These are phyloP conservation scores for Noctua fimbriata DNA, from an alignment of 2,888 invertebrate genomes.

Conservation along the genomic window DNA sequence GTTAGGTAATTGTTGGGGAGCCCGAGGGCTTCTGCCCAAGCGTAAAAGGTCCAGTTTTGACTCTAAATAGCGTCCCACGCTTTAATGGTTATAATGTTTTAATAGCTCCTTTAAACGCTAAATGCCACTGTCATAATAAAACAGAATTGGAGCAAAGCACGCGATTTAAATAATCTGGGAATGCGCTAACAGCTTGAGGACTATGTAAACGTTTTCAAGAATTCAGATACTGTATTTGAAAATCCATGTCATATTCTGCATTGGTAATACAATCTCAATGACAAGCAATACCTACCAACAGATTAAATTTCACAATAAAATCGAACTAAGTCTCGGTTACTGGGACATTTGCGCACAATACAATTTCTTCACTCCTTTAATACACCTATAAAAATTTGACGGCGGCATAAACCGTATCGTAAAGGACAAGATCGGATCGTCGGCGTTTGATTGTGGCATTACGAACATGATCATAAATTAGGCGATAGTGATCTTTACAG, in stretches of 20 bases:
- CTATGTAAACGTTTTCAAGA: constrained; percentile 18
- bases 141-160: constrained; percentile 25
- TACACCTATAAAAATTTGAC: constrained; percentile 54
- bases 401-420: constrained; percentile 58
- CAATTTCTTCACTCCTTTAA: constrained; percentile 59
- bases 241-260: constrained; percentile 34
- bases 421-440: constrained; percentile 63
- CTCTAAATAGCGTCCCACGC: constrained; percentile 43
- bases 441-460: constrained; percentile 73
- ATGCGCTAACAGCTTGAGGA: background rate
- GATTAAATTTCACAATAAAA: constrained; percentile 51
- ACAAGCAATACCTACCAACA: constrained; percentile 31
- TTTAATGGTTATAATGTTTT: constrained; percentile 48
- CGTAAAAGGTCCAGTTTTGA: constrained; percentile 36
- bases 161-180: constrained; percentile 44
- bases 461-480: constrained; percentile 81
- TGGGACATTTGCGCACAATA: constrained; percentile 43
- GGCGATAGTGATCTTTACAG: constrained; percentile 80
- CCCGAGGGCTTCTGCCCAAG: constrained; percentile 42
- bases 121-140: constrained; percentile 27
- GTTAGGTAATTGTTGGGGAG: constrained; percentile 35
- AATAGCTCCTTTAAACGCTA: constrained; percentile 38
- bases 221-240: constrained; percentile 41
- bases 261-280: constrained; percentile 37
- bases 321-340: constrained; percentile 42